phyloP scores from a whole-genome alignment of 2,797 vertebrate genomes.

The Alca torda region DNA sequence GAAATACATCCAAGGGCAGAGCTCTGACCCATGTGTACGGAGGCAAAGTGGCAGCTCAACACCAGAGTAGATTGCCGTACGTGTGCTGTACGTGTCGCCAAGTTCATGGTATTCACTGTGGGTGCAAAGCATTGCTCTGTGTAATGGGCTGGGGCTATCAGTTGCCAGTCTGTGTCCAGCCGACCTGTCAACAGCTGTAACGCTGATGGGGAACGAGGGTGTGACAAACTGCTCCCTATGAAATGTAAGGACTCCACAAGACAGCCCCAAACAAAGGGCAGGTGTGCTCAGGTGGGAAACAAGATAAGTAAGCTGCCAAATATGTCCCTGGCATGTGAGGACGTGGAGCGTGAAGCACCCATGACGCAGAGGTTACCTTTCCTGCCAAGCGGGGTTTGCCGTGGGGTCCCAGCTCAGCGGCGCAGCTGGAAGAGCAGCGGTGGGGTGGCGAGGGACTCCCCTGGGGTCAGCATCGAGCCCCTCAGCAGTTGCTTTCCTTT shows the following conservation, averaged over 20 bases:
- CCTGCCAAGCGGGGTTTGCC: background rate
- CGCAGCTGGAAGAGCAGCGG: background rate
- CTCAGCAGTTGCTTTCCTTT: background rate
- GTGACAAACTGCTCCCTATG: background rate
- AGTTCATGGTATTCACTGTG: background rate
- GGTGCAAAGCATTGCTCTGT: background rate
- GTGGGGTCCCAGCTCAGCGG: background rate
- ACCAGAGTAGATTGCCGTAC: accelerated
- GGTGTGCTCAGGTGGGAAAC: accelerated
- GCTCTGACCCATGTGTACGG: background rate
- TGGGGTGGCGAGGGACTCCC: accelerated
- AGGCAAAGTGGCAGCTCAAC: background rate
- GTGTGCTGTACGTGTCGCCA: accelerated
- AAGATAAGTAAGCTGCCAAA: background rate
- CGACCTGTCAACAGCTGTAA: background rate
- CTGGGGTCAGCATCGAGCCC: accelerated
- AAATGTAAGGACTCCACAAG: background rate
- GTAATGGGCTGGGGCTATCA: background rate
- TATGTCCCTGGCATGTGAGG: background rate
- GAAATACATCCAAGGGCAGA: background rate
- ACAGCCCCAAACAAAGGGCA: background rate
- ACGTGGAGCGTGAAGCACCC: background rate
- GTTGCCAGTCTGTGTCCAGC: background rate
- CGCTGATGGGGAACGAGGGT: accelerated
- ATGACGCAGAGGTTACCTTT: accelerated